phyloP scores from a whole-genome alignment of 2,888 invertebrate genomes.

The Zygogramma bicolorata region DNA sequence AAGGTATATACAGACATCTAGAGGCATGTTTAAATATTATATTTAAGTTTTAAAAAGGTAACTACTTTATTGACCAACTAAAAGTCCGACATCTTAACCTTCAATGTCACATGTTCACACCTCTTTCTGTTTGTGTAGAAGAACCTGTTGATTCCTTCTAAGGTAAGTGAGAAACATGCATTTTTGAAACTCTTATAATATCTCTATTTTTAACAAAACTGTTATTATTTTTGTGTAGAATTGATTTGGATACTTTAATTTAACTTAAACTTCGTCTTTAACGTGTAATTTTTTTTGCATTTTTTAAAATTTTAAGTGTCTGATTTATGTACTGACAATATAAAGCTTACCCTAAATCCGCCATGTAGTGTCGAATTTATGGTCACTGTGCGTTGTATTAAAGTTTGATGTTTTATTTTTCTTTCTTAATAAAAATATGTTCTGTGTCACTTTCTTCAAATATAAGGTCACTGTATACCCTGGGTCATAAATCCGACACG shows the following conservation, averaged over 20 bases:
- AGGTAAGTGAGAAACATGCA: background rate
- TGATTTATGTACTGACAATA: background rate
- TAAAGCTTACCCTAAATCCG: background rate
- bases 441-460: background rate
- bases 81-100: background rate
- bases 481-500: background rate
- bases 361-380: background rate
- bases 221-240: background rate
- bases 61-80: background rate
- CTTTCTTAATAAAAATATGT: background rate
- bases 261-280: background rate
- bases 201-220: background rate
- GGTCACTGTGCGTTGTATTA: background rate
- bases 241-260: background rate
- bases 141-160: background rate
- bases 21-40: background rate
- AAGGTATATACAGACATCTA: background rate
- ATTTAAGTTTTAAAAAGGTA: background rate
- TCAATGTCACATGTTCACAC: background rate
- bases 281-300: background rate
- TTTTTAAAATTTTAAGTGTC: background rate
- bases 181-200: background rate
- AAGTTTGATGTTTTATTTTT: background rate
- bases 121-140: background rate
- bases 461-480: background rate